phyloP scores from a whole-genome alignment of 2,113 vertebrate species.

The Manacus vitellinus region DNA sequence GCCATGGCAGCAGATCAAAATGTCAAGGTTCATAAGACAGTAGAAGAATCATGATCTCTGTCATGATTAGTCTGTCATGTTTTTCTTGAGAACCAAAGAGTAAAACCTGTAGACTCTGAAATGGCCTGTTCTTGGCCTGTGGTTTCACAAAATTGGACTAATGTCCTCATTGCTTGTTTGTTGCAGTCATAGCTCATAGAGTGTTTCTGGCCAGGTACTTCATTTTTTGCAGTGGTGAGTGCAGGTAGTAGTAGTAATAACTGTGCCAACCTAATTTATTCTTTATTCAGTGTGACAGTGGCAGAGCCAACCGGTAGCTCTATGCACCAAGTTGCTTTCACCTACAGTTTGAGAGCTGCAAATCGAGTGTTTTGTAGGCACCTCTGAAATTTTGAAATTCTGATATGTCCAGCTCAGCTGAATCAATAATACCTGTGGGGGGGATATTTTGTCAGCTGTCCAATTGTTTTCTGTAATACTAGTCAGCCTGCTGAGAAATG shows the following conservation, averaged over 20 bases:
- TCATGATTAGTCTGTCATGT: not conserved
- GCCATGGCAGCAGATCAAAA: not conserved
- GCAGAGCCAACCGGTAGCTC: not conserved
- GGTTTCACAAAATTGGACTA: not conserved
- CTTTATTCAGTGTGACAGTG: not conserved
- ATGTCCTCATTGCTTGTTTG: not conserved
- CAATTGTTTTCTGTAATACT: slow-evolving; percentile 40
- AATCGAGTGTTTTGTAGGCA: not conserved
- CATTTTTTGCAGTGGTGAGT: not conserved
- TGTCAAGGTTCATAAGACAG: not conserved
- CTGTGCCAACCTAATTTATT: not conserved
- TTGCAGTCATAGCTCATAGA: not conserved
- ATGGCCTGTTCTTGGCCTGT: not conserved
- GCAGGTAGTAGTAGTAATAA: not conserved
- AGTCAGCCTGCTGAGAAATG: slow-evolving; percentile 42
- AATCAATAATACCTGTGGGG: not conserved
- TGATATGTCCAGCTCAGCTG: not conserved
- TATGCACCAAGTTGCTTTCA: not conserved
- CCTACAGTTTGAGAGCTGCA: not conserved
- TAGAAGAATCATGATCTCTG: not conserved
- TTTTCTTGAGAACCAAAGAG: not conserved
- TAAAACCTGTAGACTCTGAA: not conserved
- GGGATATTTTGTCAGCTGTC: slow-evolving; percentile 9
- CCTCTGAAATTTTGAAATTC: not conserved
- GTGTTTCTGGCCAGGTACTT: not conserved